A percentile compares a stretch with the other conserved stretches of the same genome.
Evolutionary conservation across 2,113 vertebrate genomes (phyloP).

Genomic region (Tychaedon coryphoeus): DNA sequence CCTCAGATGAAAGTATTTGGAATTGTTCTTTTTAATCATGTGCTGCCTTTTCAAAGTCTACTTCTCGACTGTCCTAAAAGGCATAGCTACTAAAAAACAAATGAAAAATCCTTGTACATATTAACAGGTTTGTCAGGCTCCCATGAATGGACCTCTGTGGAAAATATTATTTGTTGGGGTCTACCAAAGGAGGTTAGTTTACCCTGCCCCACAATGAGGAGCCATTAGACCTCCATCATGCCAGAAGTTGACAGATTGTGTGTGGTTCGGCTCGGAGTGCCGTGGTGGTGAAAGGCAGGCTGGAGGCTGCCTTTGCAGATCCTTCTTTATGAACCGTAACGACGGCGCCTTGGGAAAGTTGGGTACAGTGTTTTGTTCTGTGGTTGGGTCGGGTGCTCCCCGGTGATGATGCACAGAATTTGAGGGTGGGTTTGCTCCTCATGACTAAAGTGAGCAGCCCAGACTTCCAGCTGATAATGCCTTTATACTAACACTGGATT

Average conservation of each 20-base stretch:
- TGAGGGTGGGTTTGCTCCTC: background rate
- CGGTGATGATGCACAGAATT: rapidly evolving
- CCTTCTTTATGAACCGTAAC: background rate
- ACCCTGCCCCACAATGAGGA: slow-evolving; percentile 21
- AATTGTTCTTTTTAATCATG: slow-evolving; percentile 57
- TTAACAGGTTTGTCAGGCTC: background rate
- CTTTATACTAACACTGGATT: background rate
- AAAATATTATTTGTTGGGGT: slow-evolving; percentile 17
- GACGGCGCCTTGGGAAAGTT: background rate
- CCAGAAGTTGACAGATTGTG: background rate
- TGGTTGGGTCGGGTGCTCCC: background rate
- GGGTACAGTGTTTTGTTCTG: background rate
- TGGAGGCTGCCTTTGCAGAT: background rate
- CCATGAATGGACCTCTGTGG: slow-evolving; percentile 22
- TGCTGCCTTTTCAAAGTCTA: slow-evolving; percentile 11
- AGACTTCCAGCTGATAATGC: background rate
- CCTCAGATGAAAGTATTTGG: slow-evolving; percentile 39
- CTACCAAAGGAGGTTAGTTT: background rate
- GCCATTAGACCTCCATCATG: background rate
- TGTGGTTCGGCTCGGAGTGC: background rate
- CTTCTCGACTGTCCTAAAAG: slow-evolving; percentile 7
- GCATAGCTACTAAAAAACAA: background rate
- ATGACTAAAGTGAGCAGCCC: background rate
- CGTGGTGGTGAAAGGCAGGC: background rate
- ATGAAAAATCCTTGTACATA: background rate